Evolutionary conservation across 2,797 vertebrate species (phyloP).

Genomic region (Nannoperca obscura): DNA sequence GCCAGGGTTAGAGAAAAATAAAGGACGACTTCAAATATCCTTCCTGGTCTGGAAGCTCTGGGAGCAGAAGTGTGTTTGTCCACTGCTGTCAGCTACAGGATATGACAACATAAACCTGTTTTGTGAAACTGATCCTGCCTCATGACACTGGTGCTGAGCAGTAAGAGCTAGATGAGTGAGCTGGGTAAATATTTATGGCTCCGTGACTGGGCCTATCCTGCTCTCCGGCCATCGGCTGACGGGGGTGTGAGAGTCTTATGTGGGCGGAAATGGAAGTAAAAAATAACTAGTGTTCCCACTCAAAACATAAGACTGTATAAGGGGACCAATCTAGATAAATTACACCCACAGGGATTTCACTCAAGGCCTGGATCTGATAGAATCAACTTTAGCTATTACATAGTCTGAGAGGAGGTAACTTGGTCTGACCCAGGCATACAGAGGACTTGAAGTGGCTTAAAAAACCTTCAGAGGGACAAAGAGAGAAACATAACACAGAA

Average conservation of each 20-base stretch:
- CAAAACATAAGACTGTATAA: slow-evolving; percentile 44
- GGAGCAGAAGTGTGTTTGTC: slow-evolving; percentile 40
- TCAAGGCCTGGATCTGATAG: slow-evolving; percentile 39
- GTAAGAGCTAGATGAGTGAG: slow-evolving; percentile 66
- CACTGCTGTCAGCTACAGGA: slow-evolving; percentile 60
- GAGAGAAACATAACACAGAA: slow-evolving; percentile 67
- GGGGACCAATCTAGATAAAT: slow-evolving; percentile 52
- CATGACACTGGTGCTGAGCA: slow-evolving; percentile 53
- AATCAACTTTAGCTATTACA: slow-evolving; percentile 50
- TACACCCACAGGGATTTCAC: slow-evolving; percentile 54
- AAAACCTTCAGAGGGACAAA: slow-evolving; percentile 69
- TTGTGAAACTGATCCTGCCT: slow-evolving; percentile 59
- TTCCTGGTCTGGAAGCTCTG: slow-evolving; percentile 52
- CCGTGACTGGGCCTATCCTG: slow-evolving; percentile 50
- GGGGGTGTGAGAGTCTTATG: slow-evolving; percentile 52
- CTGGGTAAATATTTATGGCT: slow-evolving; percentile 75
- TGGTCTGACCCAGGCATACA: slow-evolving; percentile 63
- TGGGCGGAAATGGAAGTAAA: slow-evolving; percentile 64
- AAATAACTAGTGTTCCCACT: slow-evolving; percentile 49
- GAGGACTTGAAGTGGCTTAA: slow-evolving; percentile 65
- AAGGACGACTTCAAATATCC: slow-evolving; percentile 41
- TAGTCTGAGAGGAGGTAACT: slow-evolving; percentile 55
- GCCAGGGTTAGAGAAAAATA: slow-evolving; percentile 36
- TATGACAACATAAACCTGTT: slow-evolving; percentile 65
- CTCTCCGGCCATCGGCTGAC: slow-evolving; percentile 36